Conservation (phyloP, 1,140 invertebrate genomes). For the Vanessa tameamea region DNA sequence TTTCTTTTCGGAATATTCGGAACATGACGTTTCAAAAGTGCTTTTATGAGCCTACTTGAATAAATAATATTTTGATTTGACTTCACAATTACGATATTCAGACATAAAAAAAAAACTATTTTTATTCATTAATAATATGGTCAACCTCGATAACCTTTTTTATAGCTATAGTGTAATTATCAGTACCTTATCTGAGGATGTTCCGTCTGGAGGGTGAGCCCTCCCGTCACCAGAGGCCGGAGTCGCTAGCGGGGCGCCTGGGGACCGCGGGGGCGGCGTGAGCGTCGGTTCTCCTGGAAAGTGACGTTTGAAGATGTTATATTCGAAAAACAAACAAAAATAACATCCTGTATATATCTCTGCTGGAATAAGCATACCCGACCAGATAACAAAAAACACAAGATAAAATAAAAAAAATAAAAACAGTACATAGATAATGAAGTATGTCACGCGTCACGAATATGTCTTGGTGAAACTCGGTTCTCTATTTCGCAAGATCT, state of each 20-base stretch:
- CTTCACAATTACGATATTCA: no score
- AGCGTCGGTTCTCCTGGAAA: slow-evolving; percentile 62
- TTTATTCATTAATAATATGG: no score
- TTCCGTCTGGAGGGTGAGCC: slow-evolving; percentile 64
- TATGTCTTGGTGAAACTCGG: neutral
- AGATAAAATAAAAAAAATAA: no score
- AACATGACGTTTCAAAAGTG: no score
- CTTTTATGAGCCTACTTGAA: no score
- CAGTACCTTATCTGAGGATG: slow-evolving; percentile 68
- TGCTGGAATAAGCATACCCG: no score
- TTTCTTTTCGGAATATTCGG: no score
- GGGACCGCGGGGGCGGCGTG: slow-evolving; percentile 72
- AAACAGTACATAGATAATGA: no score
- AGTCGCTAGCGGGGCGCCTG: slow-evolving; percentile 56
- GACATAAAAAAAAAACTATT: no score
- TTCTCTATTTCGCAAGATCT: slow-evolving; percentile 13
- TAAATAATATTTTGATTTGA: no score
- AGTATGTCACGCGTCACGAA: neutral
- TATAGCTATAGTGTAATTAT: neutral
- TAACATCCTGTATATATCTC: neutral
- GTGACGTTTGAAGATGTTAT: neutral
- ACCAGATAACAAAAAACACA: no score
- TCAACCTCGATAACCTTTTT: no score
- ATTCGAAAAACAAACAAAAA: neutral
- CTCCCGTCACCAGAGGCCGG: slow-evolving; percentile 62